Base-by-base conservation (phyloP, 2,888 invertebrate genomes). In the Xylocampa areola region DNA sequence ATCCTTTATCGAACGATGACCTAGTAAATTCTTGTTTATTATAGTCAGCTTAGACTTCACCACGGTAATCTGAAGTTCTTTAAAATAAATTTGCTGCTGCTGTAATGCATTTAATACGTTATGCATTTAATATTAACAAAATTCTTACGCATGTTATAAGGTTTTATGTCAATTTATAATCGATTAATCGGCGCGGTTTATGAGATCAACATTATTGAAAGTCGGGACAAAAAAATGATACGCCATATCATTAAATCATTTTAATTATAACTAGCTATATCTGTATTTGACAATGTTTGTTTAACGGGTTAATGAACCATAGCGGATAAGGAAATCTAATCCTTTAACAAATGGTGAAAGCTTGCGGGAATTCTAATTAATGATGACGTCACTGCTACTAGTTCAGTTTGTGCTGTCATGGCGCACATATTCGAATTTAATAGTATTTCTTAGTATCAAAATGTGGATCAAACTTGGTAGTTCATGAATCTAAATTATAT, bases 241-340 rank as follows among this genome's bases (percentile, higher is more conserved):
- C 27, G 27, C 7, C 1, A 7, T 16, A 2, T 11, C 11, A 6
- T 10, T 16, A 4, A 29, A n/a, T n/a, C 19, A 21, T 35, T 17
- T 2, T 3, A 16, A 2, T 0, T 32, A 30, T 14, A 19, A 30
- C 36, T 7, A 43, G n/a, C 3, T 2, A 6, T 27, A 0, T 27
- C 36, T 19, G 23, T 30, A 14, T 16, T 30, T 19, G 8, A 32
- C 23, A 27, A 25, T 11, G 32, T 23, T 13, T 36, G n/a, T 23
- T 7, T 17, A 21, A 29, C n/a, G 1, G 36, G 36, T 33, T 49
- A 29, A 35, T 19, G 36, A 43, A 37, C 32, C 6, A 32, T 2
- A 41, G 11, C 33, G 43, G 17, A 51, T 39, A 33, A 32, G 66
- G 75, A 70, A 61, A 62, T 50, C 40, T 29, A 69, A 49, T 48